A percentile compares a stretch with the other conserved stretches of the same genome.
Conservation (phyloP, 1,140 invertebrate genomes). For the Lerema accius region DNA sequence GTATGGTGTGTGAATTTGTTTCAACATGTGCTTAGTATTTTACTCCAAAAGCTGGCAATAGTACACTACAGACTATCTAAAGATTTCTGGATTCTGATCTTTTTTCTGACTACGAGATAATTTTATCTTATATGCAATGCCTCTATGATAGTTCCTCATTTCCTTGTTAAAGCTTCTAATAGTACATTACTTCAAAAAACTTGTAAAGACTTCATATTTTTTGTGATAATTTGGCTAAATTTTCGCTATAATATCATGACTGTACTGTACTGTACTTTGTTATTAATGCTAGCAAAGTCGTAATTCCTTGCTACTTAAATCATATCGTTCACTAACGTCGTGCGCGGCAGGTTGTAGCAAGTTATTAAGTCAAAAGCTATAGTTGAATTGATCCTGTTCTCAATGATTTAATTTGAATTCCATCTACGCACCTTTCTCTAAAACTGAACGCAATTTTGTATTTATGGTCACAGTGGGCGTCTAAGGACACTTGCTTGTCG, state of each 20-base stretch:
- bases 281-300: too few species aligned
- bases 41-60: background rate
- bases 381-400: slow-evolving; percentile 4
- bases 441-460: slow-evolving; percentile 40
- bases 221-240: too few species aligned
- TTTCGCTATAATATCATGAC: too few species aligned
- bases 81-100: too few species aligned
- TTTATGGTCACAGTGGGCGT: slow-evolving; percentile 32
- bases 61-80: too few species aligned
- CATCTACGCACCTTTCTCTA: slow-evolving; percentile 51
- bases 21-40: background rate
- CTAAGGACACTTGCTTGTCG: slow-evolving; percentile 14
- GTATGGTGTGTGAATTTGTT: background rate
- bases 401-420: slow-evolving; percentile 42
- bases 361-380: slow-evolving; percentile 1
- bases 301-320: background rate
- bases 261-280: too few species aligned
- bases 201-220: too few species aligned
- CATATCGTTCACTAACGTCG: background rate
- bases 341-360: background rate
- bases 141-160: too few species aligned
- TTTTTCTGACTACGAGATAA: too few species aligned
- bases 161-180: too few species aligned
- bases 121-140: too few species aligned
- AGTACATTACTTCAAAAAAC: too few species aligned